Evolutionary conservation across 2,113 vertebrate genomes (phyloP).

Genomic region (Coracopsis vasa): DNA sequence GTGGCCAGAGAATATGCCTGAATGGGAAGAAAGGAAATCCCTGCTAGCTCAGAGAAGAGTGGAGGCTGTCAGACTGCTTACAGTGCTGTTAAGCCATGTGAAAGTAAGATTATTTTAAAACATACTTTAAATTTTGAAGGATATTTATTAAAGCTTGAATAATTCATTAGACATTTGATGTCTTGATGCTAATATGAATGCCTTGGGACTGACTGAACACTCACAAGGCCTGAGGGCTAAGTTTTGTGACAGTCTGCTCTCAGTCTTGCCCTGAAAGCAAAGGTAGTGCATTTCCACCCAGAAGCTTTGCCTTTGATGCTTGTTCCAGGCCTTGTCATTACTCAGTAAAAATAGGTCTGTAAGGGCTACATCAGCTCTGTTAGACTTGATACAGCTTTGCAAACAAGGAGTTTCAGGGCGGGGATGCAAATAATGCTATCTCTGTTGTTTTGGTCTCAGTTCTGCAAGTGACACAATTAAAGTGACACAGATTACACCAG

Average conservation of each 20-base stretch:
- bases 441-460: background rate
- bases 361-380: background rate
- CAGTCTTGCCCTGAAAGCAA: background rate
- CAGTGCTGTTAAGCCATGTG: slow-evolving; percentile 76
- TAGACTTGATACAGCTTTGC: background rate
- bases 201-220: background rate
- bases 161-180: background rate
- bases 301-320: background rate
- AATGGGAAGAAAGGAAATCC: slow-evolving; percentile 78
- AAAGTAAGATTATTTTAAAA: slow-evolving; percentile 73
- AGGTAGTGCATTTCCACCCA: background rate
- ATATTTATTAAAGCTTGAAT: background rate
- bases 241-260: background rate
- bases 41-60: slow-evolving; percentile 76
- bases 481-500: background rate
- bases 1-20: slow-evolving; percentile 66
- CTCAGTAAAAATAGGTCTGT: background rate
- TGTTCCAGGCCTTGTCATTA: background rate
- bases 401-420: background rate
- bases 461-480: background rate
- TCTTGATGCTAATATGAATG: background rate
- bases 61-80: slow-evolving; percentile 76
- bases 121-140: slow-evolving; percentile 7
- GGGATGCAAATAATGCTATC: background rate
- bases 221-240: background rate